These are phyloP conservation scores for Stichodactyla mertensii DNA, from an alignment of 64 coral and sea anemone species.

Conservation along the genomic window DNA sequence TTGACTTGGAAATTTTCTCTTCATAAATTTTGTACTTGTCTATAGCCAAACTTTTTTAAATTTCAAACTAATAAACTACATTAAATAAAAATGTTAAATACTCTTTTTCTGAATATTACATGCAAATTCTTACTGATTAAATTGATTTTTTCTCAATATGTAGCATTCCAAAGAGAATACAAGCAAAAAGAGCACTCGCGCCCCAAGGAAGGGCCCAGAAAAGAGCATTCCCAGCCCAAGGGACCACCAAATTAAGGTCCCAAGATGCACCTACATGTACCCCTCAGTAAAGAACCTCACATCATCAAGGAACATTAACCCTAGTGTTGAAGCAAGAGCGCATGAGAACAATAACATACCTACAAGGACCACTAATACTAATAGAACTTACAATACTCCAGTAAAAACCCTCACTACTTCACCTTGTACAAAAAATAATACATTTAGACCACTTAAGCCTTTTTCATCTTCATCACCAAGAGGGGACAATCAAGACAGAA, in stretches of 20 bases:
- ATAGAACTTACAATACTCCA: not conserved
- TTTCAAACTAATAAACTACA: not conserved
- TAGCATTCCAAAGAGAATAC: conserved; percentile 17
- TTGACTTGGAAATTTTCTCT: not conserved
- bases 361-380: conserved; percentile 1
- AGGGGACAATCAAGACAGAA: not conserved
- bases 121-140: conserved; percentile 12
- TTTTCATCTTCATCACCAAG: not conserved
- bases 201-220: not conserved
- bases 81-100: not conserved
- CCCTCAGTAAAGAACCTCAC: conserved; percentile 8
- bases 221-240: conserved; percentile 4
- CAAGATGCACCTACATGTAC: not conserved
- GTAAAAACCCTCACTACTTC: not conserved
- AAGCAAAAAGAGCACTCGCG: conserved; percentile 1
- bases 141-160: not conserved
- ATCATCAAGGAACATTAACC: not conserved
- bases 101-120: not conserved
- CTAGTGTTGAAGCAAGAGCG: not conserved
- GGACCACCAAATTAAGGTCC: conserved; percentile 8
- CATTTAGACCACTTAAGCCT: not conserved
- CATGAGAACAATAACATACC: not conserved
- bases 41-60: not conserved
- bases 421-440: not conserved
- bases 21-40: not conserved